Evolutionary conservation across 2,888 invertebrate species (phyloP).

Genomic region (Drosophila greeni): DNA sequence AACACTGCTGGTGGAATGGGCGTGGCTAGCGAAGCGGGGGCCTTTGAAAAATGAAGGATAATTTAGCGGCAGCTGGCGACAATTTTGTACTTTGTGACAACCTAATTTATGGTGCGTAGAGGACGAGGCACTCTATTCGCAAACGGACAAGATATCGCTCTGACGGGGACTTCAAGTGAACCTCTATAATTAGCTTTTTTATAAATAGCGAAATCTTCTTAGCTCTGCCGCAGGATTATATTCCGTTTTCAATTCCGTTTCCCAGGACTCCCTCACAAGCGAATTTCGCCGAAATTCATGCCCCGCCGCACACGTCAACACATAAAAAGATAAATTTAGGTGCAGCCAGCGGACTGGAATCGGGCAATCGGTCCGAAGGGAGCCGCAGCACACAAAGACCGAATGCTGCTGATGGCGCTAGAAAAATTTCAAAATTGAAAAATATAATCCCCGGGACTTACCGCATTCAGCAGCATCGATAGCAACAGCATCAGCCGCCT

Average conservation of each 20-base stretch:
- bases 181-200: slow-evolving; percentile 10
- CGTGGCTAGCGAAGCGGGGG: slow-evolving; percentile 43
- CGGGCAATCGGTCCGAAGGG: slow-evolving; percentile 8
- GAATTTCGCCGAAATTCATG: slow-evolving; percentile 50
- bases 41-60: slow-evolving; percentile 48
- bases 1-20: slow-evolving; percentile 21
- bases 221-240: slow-evolving; percentile 16
- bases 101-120: slow-evolving; percentile 16
- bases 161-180: neutral
- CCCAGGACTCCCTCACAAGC: neutral
- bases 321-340: slow-evolving; percentile 35
- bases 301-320: slow-evolving; percentile 42
- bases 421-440: slow-evolving; percentile 48
- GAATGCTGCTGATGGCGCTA: slow-evolving; percentile 40
- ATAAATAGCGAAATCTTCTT: slow-evolving; percentile 10
- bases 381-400: slow-evolving; percentile 4
- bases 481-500: slow-evolving; percentile 68
- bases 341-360: slow-evolving; percentile 17
- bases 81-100: slow-evolving; percentile 1
- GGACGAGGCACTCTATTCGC: slow-evolving; percentile 10
- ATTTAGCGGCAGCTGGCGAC: slow-evolving; percentile 38
- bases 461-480: slow-evolving; percentile 75
- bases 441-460: slow-evolving; percentile 69
- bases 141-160: neutral
- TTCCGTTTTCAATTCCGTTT: slow-evolving; percentile 7